Percentiles rank a stretch among this genome's conserved stretches.
Evolutionary conservation across 2,797 vertebrate genomes (phyloP).

Genomic region (Clarias fuscus): DNA sequence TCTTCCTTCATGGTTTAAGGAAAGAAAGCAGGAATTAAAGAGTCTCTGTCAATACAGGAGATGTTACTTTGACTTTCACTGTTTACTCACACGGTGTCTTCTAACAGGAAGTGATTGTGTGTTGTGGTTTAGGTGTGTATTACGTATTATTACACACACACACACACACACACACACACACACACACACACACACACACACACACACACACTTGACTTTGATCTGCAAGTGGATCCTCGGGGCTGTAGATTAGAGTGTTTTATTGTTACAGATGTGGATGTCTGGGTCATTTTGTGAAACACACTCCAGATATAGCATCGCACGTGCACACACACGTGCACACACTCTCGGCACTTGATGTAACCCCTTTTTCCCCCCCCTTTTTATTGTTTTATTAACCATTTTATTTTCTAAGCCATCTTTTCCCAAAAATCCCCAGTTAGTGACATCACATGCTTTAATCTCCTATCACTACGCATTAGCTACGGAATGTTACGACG

Average conservation of each 20-base stretch:
- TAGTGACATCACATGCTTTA: too few species aligned
- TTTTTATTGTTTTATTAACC: neutral
- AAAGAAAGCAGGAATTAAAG: neutral
- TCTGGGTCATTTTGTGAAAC: slow-evolving; percentile 24
- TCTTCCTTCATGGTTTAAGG: neutral
- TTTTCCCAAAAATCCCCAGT: too few species aligned
- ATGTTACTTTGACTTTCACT: neutral
- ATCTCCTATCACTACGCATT: too few species aligned
- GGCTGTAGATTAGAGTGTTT: slow-evolving; percentile 22
- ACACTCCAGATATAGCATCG: slow-evolving; percentile 5
- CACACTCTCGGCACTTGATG: neutral
- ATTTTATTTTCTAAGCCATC: neutral
- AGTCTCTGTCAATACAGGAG: neutral
- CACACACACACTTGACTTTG: slow-evolving; percentile 24
- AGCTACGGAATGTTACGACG: too few species aligned
- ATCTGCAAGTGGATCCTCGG: slow-evolving; percentile 18
- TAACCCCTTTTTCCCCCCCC: neutral
- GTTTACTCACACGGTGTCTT: neutral
- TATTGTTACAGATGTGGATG: slow-evolving; percentile 37
- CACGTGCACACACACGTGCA: neutral
- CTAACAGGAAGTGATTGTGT: slow-evolving; percentile 2
- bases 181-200: slow-evolving; percentile 2
- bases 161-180: neutral
- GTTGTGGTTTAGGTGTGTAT: slow-evolving; percentile 1
- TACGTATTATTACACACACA: neutral